These are phyloP conservation scores for Ranitomeya variabilis DNA, from an alignment of 2,113 vertebrate genomes.

Conservation along the genomic window DNA sequence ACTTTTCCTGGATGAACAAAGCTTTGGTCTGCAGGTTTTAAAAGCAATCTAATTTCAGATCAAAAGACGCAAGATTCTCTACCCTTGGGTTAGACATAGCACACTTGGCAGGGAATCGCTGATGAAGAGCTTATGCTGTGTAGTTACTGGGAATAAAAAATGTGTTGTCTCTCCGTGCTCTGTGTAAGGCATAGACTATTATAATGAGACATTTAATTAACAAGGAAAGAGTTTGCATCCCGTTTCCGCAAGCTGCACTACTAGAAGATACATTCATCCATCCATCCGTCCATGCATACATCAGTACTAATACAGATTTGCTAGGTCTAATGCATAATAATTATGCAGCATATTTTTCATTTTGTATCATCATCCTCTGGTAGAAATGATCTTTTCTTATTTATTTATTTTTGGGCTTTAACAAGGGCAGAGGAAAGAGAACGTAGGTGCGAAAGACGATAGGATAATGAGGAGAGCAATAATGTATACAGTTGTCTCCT, in stretches of 20 bases:
- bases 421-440: constrained; percentile 1
- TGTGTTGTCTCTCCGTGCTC: constrained; percentile 16
- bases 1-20: constrained; percentile 32
- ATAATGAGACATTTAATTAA: constrained; percentile 43
- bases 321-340: constrained; percentile 1
- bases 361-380: not conserved
- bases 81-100: constrained; percentile 49
- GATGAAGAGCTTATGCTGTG: constrained; percentile 46
- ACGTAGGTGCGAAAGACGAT: not conserved
- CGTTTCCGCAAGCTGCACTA: not conserved
- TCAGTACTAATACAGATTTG: not conserved
- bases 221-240: constrained; percentile 12
- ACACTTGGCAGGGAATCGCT: constrained; percentile 47
- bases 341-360: not conserved
- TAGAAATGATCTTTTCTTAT: not conserved
- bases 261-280: not conserved
- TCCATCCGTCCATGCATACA: not conserved
- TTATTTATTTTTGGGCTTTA: not conserved
- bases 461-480: constrained; percentile 17
- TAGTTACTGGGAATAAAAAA: constrained; percentile 50
- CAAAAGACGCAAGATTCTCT: constrained; percentile 32
- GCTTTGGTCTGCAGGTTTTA: constrained; percentile 51
- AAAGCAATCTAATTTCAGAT: constrained; percentile 53
- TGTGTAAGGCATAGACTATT: constrained; percentile 22
- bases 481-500: not conserved